phyloP scores from a whole-genome alignment of 2,888 invertebrate genomes.

The Pseudococcus jackbeardsleyi region DNA sequence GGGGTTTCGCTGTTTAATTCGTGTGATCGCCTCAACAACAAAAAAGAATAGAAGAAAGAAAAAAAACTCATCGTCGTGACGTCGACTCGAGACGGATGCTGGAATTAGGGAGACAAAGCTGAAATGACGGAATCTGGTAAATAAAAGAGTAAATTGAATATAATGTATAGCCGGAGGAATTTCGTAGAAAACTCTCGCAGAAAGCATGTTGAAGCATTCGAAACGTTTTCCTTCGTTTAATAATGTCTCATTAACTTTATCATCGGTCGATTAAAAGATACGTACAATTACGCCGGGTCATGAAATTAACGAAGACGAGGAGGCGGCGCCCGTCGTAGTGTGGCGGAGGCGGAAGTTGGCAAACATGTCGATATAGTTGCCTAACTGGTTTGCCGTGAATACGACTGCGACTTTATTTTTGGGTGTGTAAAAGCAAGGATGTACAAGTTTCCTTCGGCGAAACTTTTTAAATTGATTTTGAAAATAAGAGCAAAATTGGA shows the following conservation, averaged over 20 bases:
- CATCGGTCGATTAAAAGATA: not conserved
- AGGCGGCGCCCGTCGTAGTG: no score
- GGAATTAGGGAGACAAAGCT: not conserved
- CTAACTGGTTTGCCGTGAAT: slow-evolving; percentile 48
- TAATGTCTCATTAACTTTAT: not conserved
- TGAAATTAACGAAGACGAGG: no score
- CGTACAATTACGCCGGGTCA: no score
- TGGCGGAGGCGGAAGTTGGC: no score
- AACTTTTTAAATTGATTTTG: slow-evolving; percentile 30
- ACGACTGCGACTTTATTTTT: not conserved
- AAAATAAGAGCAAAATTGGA: not conserved
- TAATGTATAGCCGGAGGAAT: not conserved
- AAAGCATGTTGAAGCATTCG: no score
- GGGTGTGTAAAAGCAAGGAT: not conserved
- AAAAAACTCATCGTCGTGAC: not conserved
- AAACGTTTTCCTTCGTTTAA: not conserved
- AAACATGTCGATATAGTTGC: not conserved
- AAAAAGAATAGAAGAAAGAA: not conserved
- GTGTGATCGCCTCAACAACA: not conserved
- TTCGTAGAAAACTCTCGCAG: not conserved
- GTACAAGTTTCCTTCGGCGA: not conserved
- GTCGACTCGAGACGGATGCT: not conserved
- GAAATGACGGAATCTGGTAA: not conserved
- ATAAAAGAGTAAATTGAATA: not conserved
- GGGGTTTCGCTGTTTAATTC: not conserved